phyloP scores from a whole-genome alignment of 2,888 invertebrate genomes.

The Limnephilus lunatus region DNA sequence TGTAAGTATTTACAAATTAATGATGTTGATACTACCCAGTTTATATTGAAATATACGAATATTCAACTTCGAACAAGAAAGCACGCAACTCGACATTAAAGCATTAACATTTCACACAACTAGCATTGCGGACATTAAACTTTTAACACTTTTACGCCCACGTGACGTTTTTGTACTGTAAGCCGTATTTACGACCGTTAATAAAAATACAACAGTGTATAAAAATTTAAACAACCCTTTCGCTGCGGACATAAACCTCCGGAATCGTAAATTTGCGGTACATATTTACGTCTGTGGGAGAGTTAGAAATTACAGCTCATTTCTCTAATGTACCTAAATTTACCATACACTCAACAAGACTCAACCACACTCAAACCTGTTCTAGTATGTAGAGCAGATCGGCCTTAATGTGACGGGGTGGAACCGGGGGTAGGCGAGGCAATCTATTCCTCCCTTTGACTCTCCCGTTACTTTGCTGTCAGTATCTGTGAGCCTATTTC shows the following conservation, averaged over 20 bases:
- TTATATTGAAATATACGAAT: too few relatives aligned
- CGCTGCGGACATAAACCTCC: conserved; percentile 42
- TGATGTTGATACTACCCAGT: too few relatives aligned
- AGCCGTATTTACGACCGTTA: conserved; percentile 36
- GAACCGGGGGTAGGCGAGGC: neutral
- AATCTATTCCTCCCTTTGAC: conserved; percentile 3
- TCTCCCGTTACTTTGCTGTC: neutral
- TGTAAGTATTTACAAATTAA: neutral
- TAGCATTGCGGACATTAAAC: neutral
- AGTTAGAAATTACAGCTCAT: conserved; percentile 22
- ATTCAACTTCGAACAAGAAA: neutral
- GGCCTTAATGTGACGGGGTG: neutral
- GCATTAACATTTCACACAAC: neutral
- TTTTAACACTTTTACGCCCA: conserved; percentile 37
- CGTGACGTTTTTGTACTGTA: conserved; percentile 38
- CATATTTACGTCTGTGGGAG: conserved; percentile 5
- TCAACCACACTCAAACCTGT: neutral
- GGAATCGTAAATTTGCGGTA: conserved; percentile 41
- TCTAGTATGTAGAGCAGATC: neutral
- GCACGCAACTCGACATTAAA: neutral
- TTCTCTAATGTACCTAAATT: neutral
- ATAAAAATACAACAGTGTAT: conserved; percentile 47
- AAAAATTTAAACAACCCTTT: conserved; percentile 53
- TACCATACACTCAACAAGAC: neutral
- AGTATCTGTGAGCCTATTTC: conserved; percentile 8